Percentiles rank a stretch among this genome's conserved stretches.
Evolutionary conservation across 1,140 invertebrate genomes (phyloP).

Genomic region (Leptopilina boulardi): DNA sequence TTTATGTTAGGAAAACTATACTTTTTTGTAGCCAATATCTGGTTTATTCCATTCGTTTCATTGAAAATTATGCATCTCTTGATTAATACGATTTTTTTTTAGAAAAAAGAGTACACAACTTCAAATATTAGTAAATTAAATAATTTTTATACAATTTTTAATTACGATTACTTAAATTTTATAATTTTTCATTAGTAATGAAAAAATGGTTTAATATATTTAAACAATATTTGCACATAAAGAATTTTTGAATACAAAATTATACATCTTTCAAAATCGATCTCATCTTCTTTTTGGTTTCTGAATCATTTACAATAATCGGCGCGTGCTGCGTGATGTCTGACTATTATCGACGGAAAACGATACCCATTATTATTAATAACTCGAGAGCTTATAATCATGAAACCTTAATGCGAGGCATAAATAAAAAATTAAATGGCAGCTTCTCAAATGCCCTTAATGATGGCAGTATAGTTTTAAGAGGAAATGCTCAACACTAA

Average conservation of each 20-base stretch:
- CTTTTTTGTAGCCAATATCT: no score
- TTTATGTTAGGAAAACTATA: no score
- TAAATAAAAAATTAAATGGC: neutral
- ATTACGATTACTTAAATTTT: no score
- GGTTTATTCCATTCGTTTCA: no score
- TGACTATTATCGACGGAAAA: slow-evolving; percentile 33
- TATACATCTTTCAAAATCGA: neutral
- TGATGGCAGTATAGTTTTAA: neutral
- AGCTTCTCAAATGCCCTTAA: neutral
- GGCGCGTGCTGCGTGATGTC: slow-evolving; percentile 35
- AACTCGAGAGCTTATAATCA: neutral
- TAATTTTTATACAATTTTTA: no score
- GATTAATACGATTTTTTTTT: no score
- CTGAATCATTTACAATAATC: neutral
- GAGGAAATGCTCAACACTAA: neutral
- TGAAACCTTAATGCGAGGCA: neutral
- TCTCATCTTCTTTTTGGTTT: neutral
- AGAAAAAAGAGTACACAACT: no score
- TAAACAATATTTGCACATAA: no score
- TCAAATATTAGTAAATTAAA: no score
- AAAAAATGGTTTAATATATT: no score
- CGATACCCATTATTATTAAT: slow-evolving; percentile 18
- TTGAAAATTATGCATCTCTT: no score
- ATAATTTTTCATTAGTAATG: no score
- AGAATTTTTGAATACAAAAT: neutral